Base-by-base conservation (phyloP, 2,888 invertebrate species). In the Tenthredo distinguenda region DNA sequence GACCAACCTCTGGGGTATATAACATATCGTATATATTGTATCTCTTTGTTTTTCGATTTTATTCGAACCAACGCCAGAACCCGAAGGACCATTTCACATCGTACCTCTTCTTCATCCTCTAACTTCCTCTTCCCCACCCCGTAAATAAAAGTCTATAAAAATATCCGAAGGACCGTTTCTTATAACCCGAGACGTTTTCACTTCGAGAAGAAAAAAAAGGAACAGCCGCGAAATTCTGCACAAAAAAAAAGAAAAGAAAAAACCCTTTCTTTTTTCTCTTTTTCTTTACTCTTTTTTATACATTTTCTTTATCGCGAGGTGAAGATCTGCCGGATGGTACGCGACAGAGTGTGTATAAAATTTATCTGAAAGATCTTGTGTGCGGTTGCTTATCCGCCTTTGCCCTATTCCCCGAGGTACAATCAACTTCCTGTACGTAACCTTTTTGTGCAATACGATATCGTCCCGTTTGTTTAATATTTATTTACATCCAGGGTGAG, bases 361-460 rank as follows among this genome's bases (percentile, higher is more conserved):
- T 68, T 34, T 68, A 68, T 68, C 68, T 68, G 0, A 12, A 68
- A 26, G 43, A 74, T 74, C 72, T 68, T 43, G 26, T 26, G 26
- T 26, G 72, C 72, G 72, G 72, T 74, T 74, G 26, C 43, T 74
- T 74, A 74, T 74, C 21, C 72, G 10, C 18, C 31, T 37, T 74
- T 74, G 40, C 4, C n/a, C 34, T 15, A 65, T 65, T 10, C 10
- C 26, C 6, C 40, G 5, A 1, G 6, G n/a, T n/a, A 74, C 40
- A 74, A 74, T 43, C 43, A 21, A 40, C 43, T 74, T 74, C 43
- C 72, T 74, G 72, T 5, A 71, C 18, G 18, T 43, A 0, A 5
- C 21, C n/a, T 21, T 74, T 43, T 74, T 74, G 43, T 74, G 72
- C 43, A 74, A 74, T 21, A 43, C 43, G 72, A 74, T 74, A 40